Base-by-base conservation (phyloP, 2,888 invertebrate genomes). In the Agrochola lychnidis region DNA sequence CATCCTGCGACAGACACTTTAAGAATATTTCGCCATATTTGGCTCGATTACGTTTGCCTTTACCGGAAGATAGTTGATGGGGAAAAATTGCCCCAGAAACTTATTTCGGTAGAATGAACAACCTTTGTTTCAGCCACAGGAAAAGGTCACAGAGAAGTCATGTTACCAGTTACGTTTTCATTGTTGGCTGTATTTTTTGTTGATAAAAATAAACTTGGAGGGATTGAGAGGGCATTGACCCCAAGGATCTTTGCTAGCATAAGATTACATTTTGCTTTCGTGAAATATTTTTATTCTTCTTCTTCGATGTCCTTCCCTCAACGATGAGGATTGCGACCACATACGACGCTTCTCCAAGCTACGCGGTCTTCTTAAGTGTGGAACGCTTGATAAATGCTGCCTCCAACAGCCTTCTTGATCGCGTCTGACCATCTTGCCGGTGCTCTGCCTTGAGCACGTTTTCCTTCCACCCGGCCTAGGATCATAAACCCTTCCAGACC, bases 101-200 rank as follows among this genome's bases (percentile, higher is more conserved):
- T 87, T 89, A 89, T 91, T 89, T 82, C 90, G 89, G 85, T 85
- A 89, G 86, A 89, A 81, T 84, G 90, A 88, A 83, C 89, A 86
- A 87, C 87, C 87, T 90, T 90, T 90, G 89, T 90, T 87, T 87
- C 79, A 86, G 73, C 78, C 75, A 78, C 71, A 83, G 70, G 79
- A 78, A 90, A 91, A 91, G 89, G 89, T 83, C 85, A 83, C 76
- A 76, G 67, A 74, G 78, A 83, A 87, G 79, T 89, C 87, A 82
- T 83, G 85, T 89, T 88, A 88, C 83, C 86, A 81, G 82, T 77
- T 79, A 81, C 76, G 77, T 73, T 88, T 83, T 78, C 73, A 72
- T 62, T 62, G 73, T 85, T 79, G 82, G 88, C 81, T 86, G 85
- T 87, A 82, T 88, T 88, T 87, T 83, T 86, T 87, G 70, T 74